These are phyloP conservation scores for Drosophila serrata DNA, from an alignment of 1,140 invertebrate species.

Conservation along the genomic window DNA sequence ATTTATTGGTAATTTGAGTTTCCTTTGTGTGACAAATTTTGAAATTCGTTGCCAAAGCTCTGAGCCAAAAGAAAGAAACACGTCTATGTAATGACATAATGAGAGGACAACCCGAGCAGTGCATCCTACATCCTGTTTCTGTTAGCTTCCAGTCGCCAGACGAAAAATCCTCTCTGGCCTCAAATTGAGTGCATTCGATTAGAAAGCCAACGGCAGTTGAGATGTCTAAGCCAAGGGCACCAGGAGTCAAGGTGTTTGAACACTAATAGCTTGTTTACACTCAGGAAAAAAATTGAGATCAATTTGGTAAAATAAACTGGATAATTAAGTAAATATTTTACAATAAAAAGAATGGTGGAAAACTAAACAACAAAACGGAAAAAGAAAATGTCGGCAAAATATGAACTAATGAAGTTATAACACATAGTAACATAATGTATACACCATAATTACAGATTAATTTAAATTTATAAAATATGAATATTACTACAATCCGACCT, in stretches of 20 bases:
- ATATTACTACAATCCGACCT: too few species aligned
- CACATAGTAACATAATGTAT: too few species aligned
- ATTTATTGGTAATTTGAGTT: neutral
- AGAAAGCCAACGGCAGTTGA: constrained; percentile 36
- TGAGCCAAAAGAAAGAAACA: neutral
- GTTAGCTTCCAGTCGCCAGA: neutral
- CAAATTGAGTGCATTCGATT: constrained; percentile 50
- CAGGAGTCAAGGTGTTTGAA: constrained; percentile 46
- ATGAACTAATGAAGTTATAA: too few species aligned
- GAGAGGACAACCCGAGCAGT: constrained; percentile 2
- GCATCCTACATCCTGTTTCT: constrained; percentile 4
- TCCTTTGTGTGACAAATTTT: neutral
- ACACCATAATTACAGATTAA: too few species aligned
- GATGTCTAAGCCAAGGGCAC: neutral
- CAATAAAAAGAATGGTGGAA: too few species aligned
- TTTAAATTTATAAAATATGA: neutral
- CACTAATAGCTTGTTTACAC: constrained; percentile 31
- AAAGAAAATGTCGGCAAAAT: too few species aligned
- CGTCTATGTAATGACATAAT: constrained; percentile 28
- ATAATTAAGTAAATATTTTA: neutral
- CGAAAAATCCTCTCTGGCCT: constrained; percentile 1
- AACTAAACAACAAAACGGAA: too few species aligned
- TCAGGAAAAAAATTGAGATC: accelerated
- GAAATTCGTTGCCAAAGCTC: neutral
- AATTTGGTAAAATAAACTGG: neutral